Percentiles rank a stretch among this genome's conserved stretches.
Evolutionary conservation across 2,888 invertebrate species (phyloP).

Genomic region (Himalopsyche anomala): DNA sequence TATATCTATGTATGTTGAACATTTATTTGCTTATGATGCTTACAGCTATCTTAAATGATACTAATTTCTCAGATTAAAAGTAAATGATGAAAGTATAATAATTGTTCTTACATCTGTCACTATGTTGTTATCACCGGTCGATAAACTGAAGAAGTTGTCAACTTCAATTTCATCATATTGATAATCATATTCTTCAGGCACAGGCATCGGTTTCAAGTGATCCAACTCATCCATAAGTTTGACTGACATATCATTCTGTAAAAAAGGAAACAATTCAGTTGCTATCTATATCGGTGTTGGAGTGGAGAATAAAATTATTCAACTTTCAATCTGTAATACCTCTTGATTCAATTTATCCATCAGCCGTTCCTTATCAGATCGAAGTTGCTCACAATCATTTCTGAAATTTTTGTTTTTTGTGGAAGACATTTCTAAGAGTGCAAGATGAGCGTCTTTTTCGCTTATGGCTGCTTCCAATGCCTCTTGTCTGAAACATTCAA

Average conservation of each 20-base stretch:
- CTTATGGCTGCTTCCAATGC: constrained; percentile 89
- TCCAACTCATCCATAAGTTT: constrained; percentile 56
- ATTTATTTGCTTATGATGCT: too few species aligned
- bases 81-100: background rate
- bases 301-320: background rate
- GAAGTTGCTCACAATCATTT: constrained; percentile 82
- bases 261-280: constrained; percentile 41
- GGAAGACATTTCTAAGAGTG: constrained; percentile 86
- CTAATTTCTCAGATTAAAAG: too few species aligned
- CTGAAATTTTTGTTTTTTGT: constrained; percentile 81
- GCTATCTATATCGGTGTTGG: background rate
- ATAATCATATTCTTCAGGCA: constrained; percentile 35
- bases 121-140: constrained; percentile 53
- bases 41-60: too few species aligned
- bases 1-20: too few species aligned
- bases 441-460: constrained; percentile 92
- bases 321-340: constrained; percentile 71
- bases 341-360: constrained; percentile 84
- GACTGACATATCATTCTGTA: constrained; percentile 61
- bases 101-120: constrained; percentile 60
- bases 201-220: background rate
- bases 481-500: constrained; percentile 81
- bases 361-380: constrained; percentile 82
- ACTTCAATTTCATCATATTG: constrained; percentile 55
- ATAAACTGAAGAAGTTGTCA: constrained; percentile 58